Conservation (phyloP, 2,888 invertebrate genomes). For the Heteromurus nitidus region DNA sequence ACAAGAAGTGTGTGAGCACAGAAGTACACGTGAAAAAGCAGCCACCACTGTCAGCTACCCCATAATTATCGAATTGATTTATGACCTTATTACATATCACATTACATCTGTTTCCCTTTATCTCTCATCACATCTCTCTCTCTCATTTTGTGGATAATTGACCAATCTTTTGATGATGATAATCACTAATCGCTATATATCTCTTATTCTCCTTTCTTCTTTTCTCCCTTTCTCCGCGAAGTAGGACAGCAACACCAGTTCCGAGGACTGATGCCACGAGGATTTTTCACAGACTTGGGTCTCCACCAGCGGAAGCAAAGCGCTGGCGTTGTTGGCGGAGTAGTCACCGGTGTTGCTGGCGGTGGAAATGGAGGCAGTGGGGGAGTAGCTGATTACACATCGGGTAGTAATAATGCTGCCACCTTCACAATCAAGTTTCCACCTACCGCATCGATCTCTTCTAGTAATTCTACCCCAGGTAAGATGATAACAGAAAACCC, state of each 20-base stretch:
- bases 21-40: too few species aligned
- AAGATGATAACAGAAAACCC: too few species aligned
- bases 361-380: constrained; percentile 29
- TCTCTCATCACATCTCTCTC: too few species aligned
- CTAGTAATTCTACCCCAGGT: constrained; percentile 62
- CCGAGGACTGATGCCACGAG: constrained; percentile 70
- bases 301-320: constrained; percentile 68
- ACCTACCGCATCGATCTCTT: constrained; percentile 69
- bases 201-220: constrained; percentile 23
- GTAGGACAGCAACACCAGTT: constrained; percentile 71
- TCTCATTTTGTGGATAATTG: neutral
- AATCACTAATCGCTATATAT: neutral
- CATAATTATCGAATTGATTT: constrained; percentile 58
- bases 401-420: constrained; percentile 40
- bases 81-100: constrained; percentile 28
- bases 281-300: constrained; percentile 65
- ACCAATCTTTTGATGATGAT: neutral
- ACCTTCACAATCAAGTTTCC: constrained; percentile 71
- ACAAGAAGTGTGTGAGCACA: too few species aligned
- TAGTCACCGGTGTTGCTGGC: constrained; percentile 6
- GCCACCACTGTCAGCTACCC: constrained; percentile 9
- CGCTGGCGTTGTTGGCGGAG: constrained; percentile 31
- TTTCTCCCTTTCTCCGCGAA: neutral
- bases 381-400: constrained; percentile 39
- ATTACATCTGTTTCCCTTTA: neutral